Base-by-base conservation (phyloP, 2,888 invertebrate genomes). In the Napeogenes sylphis region DNA sequence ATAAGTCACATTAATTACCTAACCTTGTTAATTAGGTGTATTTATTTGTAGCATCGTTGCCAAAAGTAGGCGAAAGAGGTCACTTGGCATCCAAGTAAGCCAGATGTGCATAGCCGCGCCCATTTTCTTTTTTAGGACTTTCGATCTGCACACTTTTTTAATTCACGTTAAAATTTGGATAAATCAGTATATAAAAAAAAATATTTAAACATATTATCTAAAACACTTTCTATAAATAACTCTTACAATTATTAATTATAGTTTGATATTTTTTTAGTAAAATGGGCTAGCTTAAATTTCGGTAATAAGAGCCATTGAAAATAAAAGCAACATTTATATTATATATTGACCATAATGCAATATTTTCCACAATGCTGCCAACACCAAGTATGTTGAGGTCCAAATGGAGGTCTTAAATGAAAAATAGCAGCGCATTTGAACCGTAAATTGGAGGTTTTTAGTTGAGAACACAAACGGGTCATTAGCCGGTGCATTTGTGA, bases 21-120 rank as follows among this genome's bases (percentile, higher is more conserved):
- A 61, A 68, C 63, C 54, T 65, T 64, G 62, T 66, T 69, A 69
- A 69, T 69, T 69, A 69, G 61, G 58, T 62, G 56, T 66, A 66
- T 69, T 69, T 69, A 64, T 69, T 68, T 66, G 59, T 59, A 38
- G 58, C 61, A 59, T 57, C 66, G 58, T 64, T 68, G 68, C 68
- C 69, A 69, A 69, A 69, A 64, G 56, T 62, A 64, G 53, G 59
- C 61, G 56, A 69, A 69, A 61, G 64, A 59, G 69, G 69, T 69
- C 68, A 68, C 66, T 66, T 68, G 69, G 65, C 69, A 69, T 59
- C 53, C 55, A 54, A 64, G 55, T 64, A 64, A 61, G 59, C 59
- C 68, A 64, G 64, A 59, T 68, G 62, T 45, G 55, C 56, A 54
- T 51, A 61, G 30, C 45, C 56, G 56, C 45, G 32, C 45, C 13